These are phyloP conservation scores for Parnassius smintheus DNA, from an alignment of 2,888 invertebrate species.

Conservation along the genomic window DNA sequence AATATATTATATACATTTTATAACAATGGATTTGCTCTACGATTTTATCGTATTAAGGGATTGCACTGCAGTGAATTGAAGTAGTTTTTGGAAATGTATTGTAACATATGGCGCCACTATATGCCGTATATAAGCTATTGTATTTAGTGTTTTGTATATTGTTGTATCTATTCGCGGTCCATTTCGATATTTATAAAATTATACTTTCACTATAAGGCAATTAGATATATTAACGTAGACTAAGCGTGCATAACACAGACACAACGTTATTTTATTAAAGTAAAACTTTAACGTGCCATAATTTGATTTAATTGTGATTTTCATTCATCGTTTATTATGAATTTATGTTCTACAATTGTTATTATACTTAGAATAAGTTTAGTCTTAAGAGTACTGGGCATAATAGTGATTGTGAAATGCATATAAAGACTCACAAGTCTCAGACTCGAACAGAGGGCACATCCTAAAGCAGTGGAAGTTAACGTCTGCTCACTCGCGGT, in stretches of 20 bases:
- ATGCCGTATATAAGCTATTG: not conserved
- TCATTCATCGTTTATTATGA: not conserved
- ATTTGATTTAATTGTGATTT: not conserved
- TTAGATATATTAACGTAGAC: not conserved
- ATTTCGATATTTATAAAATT: conserved; percentile 5
- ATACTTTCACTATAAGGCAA: conserved; percentile 4
- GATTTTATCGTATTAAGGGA: conserved; percentile 17
- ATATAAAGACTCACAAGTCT: not conserved
- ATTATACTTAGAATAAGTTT: not conserved
- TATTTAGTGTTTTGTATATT: conserved; percentile 2
- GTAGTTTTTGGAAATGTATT: conserved; percentile 32
- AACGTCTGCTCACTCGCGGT: conserved; percentile 7
- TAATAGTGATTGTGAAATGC: conserved; percentile 1
- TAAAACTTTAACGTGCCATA: not conserved
- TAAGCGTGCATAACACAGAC: not conserved
- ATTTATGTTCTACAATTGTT: not conserved
- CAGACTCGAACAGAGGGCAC: conserved; percentile 1
- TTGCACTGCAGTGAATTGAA: conserved; percentile 57
- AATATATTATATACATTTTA: not conserved
- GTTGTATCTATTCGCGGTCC: conserved; percentile 12
- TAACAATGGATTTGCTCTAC: not conserved
- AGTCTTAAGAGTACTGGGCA: not conserved
- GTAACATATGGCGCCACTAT: conserved; percentile 3
- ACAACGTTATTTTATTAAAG: not conserved
- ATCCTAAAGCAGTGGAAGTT: conserved; percentile 3